Conservation (phyloP, 2,113 vertebrate genomes). For the Gallinago media region DNA sequence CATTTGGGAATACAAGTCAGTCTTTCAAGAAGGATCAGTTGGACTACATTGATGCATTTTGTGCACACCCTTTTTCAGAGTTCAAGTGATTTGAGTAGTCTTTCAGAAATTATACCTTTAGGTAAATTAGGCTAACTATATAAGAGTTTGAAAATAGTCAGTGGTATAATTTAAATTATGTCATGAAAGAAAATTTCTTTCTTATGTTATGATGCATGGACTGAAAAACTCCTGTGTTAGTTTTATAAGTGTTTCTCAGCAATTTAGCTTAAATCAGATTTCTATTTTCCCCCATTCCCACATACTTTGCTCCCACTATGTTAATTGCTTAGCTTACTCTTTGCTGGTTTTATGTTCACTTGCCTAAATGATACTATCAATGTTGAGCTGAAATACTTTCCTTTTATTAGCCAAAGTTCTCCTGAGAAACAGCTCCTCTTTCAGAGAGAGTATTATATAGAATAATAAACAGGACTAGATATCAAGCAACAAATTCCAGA, state of each 20-base stretch:
- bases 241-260: not conserved
- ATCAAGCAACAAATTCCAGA: constrained; percentile 31
- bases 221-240: not conserved
- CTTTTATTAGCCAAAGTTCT: constrained; percentile 12
- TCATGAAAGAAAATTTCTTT: not conserved
- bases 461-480: constrained; percentile 59
- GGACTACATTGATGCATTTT: not conserved
- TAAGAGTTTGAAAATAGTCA: not conserved
- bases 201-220: not conserved
- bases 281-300: not conserved
- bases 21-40: not conserved
- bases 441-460: not conserved
- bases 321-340: not conserved
- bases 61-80: not conserved
- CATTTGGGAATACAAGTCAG: not conserved
- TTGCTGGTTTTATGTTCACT: not conserved
- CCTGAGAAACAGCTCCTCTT: constrained; percentile 16
- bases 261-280: not conserved
- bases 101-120: not conserved
- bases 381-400: not conserved
- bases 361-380: not conserved
- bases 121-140: not conserved
- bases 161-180: not conserved
- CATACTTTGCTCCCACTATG: not conserved
- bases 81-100: not conserved